phyloP scores from a whole-genome alignment of 2,113 vertebrate species.

The Lepisosteus osseus region DNA sequence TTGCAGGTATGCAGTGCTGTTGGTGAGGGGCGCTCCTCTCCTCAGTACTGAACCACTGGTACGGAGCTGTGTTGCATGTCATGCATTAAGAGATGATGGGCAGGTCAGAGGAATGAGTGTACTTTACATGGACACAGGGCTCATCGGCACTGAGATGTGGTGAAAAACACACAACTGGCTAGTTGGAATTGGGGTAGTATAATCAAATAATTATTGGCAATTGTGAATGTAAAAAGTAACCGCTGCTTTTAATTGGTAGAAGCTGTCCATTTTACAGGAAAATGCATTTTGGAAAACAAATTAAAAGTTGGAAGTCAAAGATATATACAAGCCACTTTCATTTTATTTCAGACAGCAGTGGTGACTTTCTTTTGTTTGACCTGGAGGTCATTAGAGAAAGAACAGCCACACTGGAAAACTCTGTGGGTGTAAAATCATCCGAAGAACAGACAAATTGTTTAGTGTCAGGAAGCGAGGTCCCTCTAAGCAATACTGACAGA shows the following conservation, averaged over 20 bases:
- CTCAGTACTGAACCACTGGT: too few species aligned
- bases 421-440: background rate
- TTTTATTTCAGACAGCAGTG: background rate
- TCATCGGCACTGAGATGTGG: background rate
- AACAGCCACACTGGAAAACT: background rate
- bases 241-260: background rate
- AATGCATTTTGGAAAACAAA: background rate
- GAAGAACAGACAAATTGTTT: background rate
- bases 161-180: background rate
- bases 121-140: background rate
- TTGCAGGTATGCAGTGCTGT: too few species aligned
- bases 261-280: background rate
- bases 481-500: constrained; percentile 11
- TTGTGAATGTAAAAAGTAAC: background rate
- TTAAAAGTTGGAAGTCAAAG: background rate
- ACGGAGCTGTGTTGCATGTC: background rate
- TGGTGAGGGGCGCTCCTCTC: too few species aligned
- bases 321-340: background rate
- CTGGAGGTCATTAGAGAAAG: background rate
- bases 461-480: background rate
- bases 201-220: background rate
- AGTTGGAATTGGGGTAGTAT: background rate
- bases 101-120: too few species aligned
- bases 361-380: background rate
- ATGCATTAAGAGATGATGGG: background rate